Evolutionary conservation across 2,888 invertebrate genomes (phyloP).

Genomic region (Phortica magna): DNA sequence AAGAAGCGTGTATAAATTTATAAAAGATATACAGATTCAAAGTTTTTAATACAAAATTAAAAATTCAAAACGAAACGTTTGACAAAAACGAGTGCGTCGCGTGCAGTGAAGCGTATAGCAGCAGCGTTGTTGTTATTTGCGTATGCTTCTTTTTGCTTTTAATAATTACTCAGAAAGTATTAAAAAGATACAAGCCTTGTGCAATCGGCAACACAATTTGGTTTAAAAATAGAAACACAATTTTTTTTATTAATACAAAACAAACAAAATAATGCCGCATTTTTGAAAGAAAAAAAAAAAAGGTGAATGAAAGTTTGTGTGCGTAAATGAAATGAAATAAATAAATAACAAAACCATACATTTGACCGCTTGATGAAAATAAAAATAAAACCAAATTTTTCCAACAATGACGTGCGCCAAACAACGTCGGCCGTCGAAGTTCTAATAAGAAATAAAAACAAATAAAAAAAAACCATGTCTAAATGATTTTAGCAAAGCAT

Average conservation of each 20-base stretch:
- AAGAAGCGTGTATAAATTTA: conserved; percentile 7
- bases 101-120: conserved; percentile 4
- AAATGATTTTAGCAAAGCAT: conserved; percentile 13
- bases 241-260: no score
- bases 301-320: conserved; percentile 25
- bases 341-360: not conserved
- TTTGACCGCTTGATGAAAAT: not conserved
- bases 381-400: conserved; percentile 22
- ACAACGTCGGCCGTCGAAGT: not conserved
- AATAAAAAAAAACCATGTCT: conserved; percentile 9
- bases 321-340: conserved; percentile 11
- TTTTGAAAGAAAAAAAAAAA: conserved; percentile 14
- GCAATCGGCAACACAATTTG: not conserved
- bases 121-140: not conserved
- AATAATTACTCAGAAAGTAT: conserved; percentile 17
- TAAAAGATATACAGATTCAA: not conserved
- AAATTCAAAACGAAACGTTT: conserved; percentile 25
- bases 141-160: conserved; percentile 5
- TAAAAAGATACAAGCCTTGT: conserved; percentile 18
- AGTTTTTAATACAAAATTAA: conserved; percentile 1
- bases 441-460: not conserved
- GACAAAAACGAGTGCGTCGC: conserved; percentile 23
- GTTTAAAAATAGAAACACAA: not conserved
- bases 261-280: no score
- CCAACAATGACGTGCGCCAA: not conserved